Conservation (phyloP, 2,113 vertebrate species). For the Grallaria varia region DNA sequence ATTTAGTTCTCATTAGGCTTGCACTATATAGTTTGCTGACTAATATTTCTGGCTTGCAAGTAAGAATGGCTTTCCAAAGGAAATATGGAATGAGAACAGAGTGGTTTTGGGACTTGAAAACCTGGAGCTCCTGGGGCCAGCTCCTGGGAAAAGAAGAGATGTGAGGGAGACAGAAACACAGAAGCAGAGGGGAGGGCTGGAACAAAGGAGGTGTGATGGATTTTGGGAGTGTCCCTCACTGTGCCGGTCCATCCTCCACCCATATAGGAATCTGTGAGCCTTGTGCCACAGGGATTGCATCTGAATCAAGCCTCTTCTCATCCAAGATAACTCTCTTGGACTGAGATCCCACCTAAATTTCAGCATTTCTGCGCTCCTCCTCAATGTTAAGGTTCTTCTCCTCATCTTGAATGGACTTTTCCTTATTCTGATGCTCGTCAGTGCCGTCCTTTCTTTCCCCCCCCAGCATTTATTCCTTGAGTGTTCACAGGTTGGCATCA, state of each 20-base stretch:
- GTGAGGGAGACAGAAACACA: not conserved
- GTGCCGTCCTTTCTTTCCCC: not conserved
- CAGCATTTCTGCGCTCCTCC: rapidly evolving
- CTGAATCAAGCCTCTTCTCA: not conserved
- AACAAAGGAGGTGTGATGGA: rapidly evolving
- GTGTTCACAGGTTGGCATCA: not conserved
- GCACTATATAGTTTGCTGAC: slow-evolving; percentile 4
- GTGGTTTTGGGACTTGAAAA: not conserved
- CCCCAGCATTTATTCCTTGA: rapidly evolving
- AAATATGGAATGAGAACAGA: not conserved
- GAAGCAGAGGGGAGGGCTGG: not conserved
- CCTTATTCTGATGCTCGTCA: not conserved
- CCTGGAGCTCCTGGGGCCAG: not conserved
- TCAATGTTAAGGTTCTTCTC: rapidly evolving
- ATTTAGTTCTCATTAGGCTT: slow-evolving; percentile 38
- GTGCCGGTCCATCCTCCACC: not conserved
- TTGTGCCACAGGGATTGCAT: not conserved
- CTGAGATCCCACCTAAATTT: not conserved
- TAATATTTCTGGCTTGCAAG: slow-evolving; percentile 15
- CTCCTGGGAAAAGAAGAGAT: not conserved
- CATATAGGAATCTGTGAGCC: rapidly evolving
- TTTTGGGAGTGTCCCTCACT: rapidly evolving
- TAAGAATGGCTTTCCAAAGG: not conserved
- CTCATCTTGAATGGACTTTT: rapidly evolving
- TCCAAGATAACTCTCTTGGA: not conserved